Evolutionary conservation across 2,888 invertebrate species (phyloP).

Genomic region (Altica lythri): DNA sequence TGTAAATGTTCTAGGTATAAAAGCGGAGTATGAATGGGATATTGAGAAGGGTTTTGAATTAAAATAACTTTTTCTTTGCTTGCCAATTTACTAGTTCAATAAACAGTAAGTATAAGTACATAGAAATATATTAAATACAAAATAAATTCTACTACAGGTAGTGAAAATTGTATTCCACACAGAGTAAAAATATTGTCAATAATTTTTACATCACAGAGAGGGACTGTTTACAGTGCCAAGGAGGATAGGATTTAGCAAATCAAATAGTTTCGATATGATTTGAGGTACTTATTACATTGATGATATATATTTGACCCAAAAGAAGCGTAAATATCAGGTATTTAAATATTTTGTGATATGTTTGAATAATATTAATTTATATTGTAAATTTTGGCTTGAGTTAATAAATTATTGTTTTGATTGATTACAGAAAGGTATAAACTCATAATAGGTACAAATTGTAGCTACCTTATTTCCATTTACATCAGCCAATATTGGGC

Average conservation of each 20-base stretch:
- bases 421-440: background rate
- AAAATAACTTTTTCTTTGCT: slow-evolving; percentile 36
- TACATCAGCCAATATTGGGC: slow-evolving; percentile 51
- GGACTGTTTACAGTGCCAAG: slow-evolving; percentile 33
- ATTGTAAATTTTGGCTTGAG: background rate
- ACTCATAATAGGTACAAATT: background rate
- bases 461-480: slow-evolving; percentile 30
- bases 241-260: slow-evolving; percentile 17
- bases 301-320: too few species aligned
- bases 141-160: slow-evolving; percentile 45
- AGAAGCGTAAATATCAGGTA: too few species aligned
- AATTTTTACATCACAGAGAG: slow-evolving; percentile 51
- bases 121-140: slow-evolving; percentile 53
- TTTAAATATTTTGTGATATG: slow-evolving; percentile 1
- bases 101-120: slow-evolving; percentile 48
- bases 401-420: background rate
- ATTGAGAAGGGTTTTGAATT: slow-evolving; percentile 1
- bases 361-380: too few species aligned
- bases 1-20: too few species aligned
- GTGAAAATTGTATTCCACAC: slow-evolving; percentile 38
- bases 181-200: slow-evolving; percentile 49
- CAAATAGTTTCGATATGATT: background rate
- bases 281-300: too few species aligned
- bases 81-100: slow-evolving; percentile 49
- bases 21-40: too few species aligned